These are phyloP conservation scores for Cyrtodaria siliqua DNA, from an alignment of 2,888 invertebrate species.

Conservation along the genomic window DNA sequence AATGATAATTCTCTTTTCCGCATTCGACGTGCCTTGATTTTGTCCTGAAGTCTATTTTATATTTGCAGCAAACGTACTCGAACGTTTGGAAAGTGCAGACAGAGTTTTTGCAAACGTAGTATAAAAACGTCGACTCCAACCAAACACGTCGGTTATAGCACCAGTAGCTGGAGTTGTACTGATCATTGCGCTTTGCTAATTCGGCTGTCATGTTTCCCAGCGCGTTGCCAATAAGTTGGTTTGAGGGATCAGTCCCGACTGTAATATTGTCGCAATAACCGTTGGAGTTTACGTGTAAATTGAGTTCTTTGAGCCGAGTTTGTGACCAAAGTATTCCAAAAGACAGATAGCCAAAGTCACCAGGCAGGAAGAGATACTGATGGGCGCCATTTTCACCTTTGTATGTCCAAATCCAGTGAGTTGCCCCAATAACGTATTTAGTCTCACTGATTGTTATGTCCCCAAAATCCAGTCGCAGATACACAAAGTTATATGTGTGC, in stretches of 20 bases:
- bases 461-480: slow-evolving; percentile 20
- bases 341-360: slow-evolving; percentile 45
- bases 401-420: slow-evolving; percentile 52
- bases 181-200: slow-evolving; percentile 25
- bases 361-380: slow-evolving; percentile 37
- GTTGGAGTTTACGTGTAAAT: not conserved
- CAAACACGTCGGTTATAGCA: slow-evolving; percentile 28
- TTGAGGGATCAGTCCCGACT: slow-evolving; percentile 13
- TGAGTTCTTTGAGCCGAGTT: not conserved
- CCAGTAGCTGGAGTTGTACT: slow-evolving; percentile 51
- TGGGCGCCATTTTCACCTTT: slow-evolving; percentile 40
- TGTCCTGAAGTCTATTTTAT: slow-evolving; percentile 2
- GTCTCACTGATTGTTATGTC: slow-evolving; percentile 11
- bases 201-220: slow-evolving; percentile 29
- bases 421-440: slow-evolving; percentile 19
- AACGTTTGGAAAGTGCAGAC: slow-evolving; percentile 49
- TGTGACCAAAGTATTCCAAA: slow-evolving; percentile 40
- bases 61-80: slow-evolving; percentile 41
- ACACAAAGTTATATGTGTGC: slow-evolving; percentile 36
- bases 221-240: slow-evolving; percentile 37
- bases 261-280: slow-evolving; percentile 15
- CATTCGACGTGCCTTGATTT: slow-evolving; percentile 29
- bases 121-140: slow-evolving; percentile 9
- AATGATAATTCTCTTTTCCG: no score
- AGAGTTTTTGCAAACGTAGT: slow-evolving; percentile 30